Base-by-base conservation (phyloP, 2,888 invertebrate genomes). In the Heterodera filipjevi region DNA sequence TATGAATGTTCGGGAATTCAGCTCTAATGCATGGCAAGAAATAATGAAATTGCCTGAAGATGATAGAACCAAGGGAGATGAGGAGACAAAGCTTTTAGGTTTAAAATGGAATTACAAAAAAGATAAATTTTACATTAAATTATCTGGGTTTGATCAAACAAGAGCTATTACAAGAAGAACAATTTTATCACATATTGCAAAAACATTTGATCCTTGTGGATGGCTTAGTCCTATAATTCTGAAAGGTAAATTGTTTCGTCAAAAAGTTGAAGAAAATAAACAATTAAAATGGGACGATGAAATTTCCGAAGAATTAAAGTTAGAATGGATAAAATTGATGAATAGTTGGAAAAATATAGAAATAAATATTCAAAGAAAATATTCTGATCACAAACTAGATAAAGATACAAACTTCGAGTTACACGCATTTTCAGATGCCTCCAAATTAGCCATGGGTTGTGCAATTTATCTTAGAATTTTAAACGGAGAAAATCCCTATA, bases 231-330 rank as follows among this genome's bases (percentile, higher is more conserved):
- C 68, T 2, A 66, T 66, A 33, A 16, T 66, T 33, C 32, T 66
- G 35, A 35, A 66, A 66, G 68, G 33, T 12, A 66, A 66, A 19
- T 10, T 10, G 19, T 16, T 66, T 16, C 68, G 68, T 1, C 68
- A 66, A 66, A 35, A 66, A 66, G 19, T 66, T 35, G 68, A 66
- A 33, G 35, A 66, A 66, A 66, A 66, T 66, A 66, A 35, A 66
- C 32, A 66, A 16, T 32, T 66, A 33, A 35, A 35, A 19, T 66
- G 68, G 68, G 68, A 66, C 3, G 35, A 66, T 33, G 19, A 33
- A 19, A 33, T 66, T 16, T 14, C 68, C 10, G 35, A 66, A 16
- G 35, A 66, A 66, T 32, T 33, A 19, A 66, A 14, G 19, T 16
- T 19, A 16, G 35, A 66, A 66, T 66, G 68, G 68, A 16, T 12